Percentiles rank a stretch among this genome's conserved stretches.
phyloP scores from a whole-genome alignment of 2,888 invertebrate genomes.

The Listrodromus nycthemerus region DNA sequence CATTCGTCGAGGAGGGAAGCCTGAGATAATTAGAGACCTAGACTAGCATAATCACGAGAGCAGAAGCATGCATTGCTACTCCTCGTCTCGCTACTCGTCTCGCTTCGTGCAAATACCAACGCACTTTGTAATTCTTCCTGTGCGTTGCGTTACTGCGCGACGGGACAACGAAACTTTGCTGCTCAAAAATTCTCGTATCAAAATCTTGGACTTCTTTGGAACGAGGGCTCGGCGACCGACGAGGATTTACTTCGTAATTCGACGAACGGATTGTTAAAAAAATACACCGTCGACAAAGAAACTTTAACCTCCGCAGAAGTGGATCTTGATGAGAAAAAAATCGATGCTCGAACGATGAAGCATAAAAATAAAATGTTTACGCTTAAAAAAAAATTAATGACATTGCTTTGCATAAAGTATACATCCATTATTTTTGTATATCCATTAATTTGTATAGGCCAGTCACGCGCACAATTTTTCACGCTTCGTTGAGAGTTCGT shows the following conservation, averaged over 20 bases:
- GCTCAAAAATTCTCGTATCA: background rate
- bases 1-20: background rate
- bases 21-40: conserved; percentile 14
- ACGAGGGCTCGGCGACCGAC: background rate
- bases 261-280: background rate
- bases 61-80: background rate
- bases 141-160: background rate
- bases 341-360: background rate
- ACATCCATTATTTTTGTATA: background rate
- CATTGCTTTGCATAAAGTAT: background rate
- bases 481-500: background rate
- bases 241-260: background rate
- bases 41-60: conserved; percentile 11
- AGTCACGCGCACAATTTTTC: background rate
- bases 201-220: background rate
- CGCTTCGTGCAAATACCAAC: conserved; percentile 25
- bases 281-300: background rate
- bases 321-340: background rate
- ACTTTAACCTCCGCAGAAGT: background rate
- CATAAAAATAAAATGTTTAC: too few relatives aligned
- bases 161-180: background rate
- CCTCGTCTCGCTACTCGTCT: conserved; percentile 39
- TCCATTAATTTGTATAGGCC: background rate
- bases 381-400: too few relatives aligned
- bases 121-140: background rate